These are phyloP conservation scores for Sterna hirundo DNA, from an alignment of 2,113 vertebrate genomes.

Conservation along the genomic window DNA sequence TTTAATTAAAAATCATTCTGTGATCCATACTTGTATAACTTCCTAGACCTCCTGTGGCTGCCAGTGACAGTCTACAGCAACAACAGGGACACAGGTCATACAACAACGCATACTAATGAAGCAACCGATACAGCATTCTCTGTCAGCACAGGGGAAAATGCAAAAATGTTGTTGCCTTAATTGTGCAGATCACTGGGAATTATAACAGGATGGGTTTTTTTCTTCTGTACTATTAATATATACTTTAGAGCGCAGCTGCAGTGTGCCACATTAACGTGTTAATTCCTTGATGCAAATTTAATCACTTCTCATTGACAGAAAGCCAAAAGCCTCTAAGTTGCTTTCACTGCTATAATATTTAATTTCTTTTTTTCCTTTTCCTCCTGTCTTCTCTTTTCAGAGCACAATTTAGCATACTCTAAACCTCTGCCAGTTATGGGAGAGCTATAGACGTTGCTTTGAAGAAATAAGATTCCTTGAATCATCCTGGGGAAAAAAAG, in stretches of 20 bases:
- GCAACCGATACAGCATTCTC: neutral
- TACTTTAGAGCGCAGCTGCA: neutral
- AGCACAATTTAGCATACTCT: neutral
- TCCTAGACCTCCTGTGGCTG: neutral
- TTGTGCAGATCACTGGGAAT: constrained; percentile 17
- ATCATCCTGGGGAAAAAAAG: neutral
- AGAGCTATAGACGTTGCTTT: neutral
- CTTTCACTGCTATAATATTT: neutral
- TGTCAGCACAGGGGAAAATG: neutral
- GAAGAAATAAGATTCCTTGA: neutral
- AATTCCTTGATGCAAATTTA: constrained; percentile 32
- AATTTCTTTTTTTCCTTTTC: neutral
- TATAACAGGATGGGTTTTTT: neutral
- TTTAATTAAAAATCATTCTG: constrained; percentile 56
- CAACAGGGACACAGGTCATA: constrained; percentile 16
- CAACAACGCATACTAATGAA: constrained; percentile 57
- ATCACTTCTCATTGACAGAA: constrained; percentile 34
- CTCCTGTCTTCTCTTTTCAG: neutral
- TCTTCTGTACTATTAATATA: neutral
- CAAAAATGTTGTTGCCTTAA: constrained; percentile 42
- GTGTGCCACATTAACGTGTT: neutral
- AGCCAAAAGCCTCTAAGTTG: neutral
- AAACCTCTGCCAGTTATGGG: neutral
- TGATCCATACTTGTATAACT: constrained; percentile 36
- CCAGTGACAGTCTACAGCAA: constrained; percentile 16